A percentile compares a stretch with the other conserved stretches of the same genome.
phyloP scores from a whole-genome alignment of 2,113 vertebrate species.

The Limnothrissa miodon region DNA sequence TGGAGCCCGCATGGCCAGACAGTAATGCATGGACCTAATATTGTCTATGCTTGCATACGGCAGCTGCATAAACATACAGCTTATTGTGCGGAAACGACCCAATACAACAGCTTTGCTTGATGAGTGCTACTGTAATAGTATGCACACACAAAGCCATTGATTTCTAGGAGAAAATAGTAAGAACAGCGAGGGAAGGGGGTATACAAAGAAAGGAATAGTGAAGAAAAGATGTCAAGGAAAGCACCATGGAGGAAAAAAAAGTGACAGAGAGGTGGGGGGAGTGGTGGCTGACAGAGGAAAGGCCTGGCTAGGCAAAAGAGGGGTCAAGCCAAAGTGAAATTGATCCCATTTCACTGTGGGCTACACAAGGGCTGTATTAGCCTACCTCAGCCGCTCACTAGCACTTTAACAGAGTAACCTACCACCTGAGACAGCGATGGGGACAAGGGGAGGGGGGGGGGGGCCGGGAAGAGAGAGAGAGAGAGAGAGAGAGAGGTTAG shows the following conservation, averaged over 20 bases:
- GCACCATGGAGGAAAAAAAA: background rate
- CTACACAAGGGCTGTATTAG: slow-evolving; percentile 38
- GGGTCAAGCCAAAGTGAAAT: slow-evolving; percentile 41
- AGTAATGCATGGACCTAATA: slow-evolving; percentile 42
- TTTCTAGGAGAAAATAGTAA: background rate
- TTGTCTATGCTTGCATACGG: slow-evolving; percentile 36
- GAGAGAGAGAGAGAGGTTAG: background rate
- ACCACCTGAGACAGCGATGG: background rate
- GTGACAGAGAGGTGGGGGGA: slow-evolving; percentile 13
- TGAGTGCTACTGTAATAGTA: background rate
- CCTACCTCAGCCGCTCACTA: background rate
- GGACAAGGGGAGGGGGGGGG: slow-evolving; percentile 5
- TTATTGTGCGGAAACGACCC: slow-evolving; percentile 41
- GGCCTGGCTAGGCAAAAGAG: slow-evolving; percentile 29
- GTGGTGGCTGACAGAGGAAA: slow-evolving; percentile 18
- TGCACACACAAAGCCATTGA: background rate
- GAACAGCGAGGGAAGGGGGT: background rate
- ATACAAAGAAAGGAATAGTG: background rate
- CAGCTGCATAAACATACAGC: slow-evolving; percentile 33
- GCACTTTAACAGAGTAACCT: slow-evolving; percentile 4
- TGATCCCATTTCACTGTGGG: slow-evolving; percentile 39
- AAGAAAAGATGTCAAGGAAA: background rate
- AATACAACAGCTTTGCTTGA: slow-evolving; percentile 21
- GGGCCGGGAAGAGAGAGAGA: background rate
- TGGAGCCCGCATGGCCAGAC: slow-evolving; percentile 27